Evolutionary conservation across 64 coral and sea anemone genomes (phyloP), one percentile per base, ranked within the genome.

Genomic region (Stylophora pistillata): DNA sequence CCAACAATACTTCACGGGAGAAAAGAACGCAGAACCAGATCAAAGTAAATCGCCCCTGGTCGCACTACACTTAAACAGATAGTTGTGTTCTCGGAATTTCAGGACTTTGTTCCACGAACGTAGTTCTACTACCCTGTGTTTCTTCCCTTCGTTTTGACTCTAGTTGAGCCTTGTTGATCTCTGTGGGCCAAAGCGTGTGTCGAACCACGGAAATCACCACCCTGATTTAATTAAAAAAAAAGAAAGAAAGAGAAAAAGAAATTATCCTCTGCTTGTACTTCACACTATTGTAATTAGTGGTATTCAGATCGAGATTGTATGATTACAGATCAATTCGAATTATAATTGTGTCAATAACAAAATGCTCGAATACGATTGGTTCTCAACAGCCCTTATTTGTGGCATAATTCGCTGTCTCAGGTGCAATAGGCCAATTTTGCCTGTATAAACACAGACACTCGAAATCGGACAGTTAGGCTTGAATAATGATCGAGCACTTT

Each of bases 121-220:
- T 80, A 33, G 26, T 31, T 77, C 17, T 53, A 20, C 1, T 53
- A 1, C 2, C 16, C 21, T 6, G 30, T 41, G 27, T 31, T 5
- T 65, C 55, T 28, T 84, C 33, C 56, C 47, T 76, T n/a, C n/a
- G 29, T 73, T 79, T 89, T 81, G 80, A 84, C 31, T 26, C 57
- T 14, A 89, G 60, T 47, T 89, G 88, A 54, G 88, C 88, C 17
- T 79, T 54, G 26, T 72, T 54, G 61, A 89, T 89, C 16, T 89
- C 74, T 80, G 88, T 89, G 17, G 88, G 88, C 58, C 77, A 81
- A 65, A 89, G 30, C 13, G 88, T 89, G 52, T 71, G 61, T 11
- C 62, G 21, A 28, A 55, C 7, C 30, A 25, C 65, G 52, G 72
- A 71, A 57, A 89, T 23, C 9, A 78, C 76, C 72, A 71, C 78